phyloP scores from a whole-genome alignment of 2,888 invertebrate species.

The Xanthorhoe spadicearia region DNA sequence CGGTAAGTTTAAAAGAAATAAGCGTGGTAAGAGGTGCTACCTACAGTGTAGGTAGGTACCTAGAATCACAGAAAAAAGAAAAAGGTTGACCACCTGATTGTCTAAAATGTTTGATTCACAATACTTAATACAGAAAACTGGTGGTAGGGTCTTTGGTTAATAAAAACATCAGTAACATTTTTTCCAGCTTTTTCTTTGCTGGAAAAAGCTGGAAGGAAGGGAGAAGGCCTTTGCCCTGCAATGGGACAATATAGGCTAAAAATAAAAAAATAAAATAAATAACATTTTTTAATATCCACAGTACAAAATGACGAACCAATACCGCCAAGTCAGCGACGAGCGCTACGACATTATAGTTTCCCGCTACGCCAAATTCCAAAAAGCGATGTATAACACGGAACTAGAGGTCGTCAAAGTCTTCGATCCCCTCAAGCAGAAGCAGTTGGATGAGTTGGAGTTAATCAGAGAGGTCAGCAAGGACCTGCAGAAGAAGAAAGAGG shows the following conservation, averaged over 20 bases:
- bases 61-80: too few relatives aligned
- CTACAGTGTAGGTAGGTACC: not conserved
- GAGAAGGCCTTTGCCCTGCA: too few relatives aligned
- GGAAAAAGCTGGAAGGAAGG: too few relatives aligned
- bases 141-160: too few relatives aligned
- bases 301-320: conserved; percentile 36
- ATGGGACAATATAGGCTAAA: too few relatives aligned
- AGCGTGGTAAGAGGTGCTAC: not conserved
- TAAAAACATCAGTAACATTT: too few relatives aligned
- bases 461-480: conserved; percentile 64
- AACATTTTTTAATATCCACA: conserved; percentile 2
- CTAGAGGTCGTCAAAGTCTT: conserved; percentile 55
- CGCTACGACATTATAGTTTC: conserved; percentile 42
- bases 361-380: conserved; percentile 50
- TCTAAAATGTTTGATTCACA: too few relatives aligned
- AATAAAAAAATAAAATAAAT: too few relatives aligned
- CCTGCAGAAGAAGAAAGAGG: conserved; percentile 66
- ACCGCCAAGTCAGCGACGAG: conserved; percentile 42
- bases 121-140: too few relatives aligned
- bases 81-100: too few relatives aligned
- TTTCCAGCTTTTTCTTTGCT: too few relatives aligned
- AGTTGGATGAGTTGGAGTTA: conserved; percentile 55
- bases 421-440: conserved; percentile 48
- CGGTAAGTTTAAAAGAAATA: not conserved
- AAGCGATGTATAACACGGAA: conserved; percentile 35